These are phyloP conservation scores for Cavia aperea DNA, from an alignment of 2,113 vertebrate genomes.

Conservation along the genomic window DNA sequence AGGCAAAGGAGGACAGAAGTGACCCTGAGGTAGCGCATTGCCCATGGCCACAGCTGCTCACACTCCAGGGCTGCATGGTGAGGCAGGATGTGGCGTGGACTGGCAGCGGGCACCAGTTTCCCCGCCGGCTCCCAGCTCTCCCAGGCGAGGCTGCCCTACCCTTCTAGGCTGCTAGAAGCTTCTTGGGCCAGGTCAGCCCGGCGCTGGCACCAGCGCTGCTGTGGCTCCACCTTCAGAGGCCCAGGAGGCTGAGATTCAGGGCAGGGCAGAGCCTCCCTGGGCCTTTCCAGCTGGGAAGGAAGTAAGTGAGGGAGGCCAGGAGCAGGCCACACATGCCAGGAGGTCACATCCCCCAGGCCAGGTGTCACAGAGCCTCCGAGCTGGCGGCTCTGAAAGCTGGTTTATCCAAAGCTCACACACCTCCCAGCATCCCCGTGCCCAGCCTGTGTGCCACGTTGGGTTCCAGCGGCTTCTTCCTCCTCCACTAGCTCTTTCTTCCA, in stretches of 20 bases:
- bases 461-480: neutral
- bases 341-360: neutral
- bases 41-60: neutral
- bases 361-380: neutral
- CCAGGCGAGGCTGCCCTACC: too few species aligned
- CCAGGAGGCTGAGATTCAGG: neutral
- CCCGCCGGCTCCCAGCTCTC: neutral
- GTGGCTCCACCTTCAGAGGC: fast-evolving
- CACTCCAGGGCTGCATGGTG: fast-evolving
- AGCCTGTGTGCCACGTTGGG: too few species aligned
- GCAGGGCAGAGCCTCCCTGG: neutral
- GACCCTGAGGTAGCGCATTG: fast-evolving
- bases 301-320: neutral
- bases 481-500: neutral
- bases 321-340: neutral
- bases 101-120: too few species aligned
- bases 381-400: neutral
- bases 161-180: neutral
- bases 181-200: neutral
- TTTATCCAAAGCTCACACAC: neutral
- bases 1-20: neutral
- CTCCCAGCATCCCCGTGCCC: neutral
- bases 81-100: fast-evolving
- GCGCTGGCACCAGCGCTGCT: neutral
- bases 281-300: neutral